Base-by-base conservation (phyloP, 1,140 invertebrate genomes). In the Eciton burchellii region DNA sequence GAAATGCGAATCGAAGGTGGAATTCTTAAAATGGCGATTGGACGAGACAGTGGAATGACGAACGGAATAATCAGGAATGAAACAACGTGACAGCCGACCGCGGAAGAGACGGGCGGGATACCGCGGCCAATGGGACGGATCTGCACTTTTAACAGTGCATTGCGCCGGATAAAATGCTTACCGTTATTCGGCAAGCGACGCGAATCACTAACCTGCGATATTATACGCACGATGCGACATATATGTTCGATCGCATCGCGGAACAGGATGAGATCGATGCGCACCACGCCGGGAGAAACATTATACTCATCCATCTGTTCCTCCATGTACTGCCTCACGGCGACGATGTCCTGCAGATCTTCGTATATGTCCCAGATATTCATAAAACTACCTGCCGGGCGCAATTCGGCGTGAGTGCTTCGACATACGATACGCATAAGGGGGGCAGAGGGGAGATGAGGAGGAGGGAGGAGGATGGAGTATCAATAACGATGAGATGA, bases 231-330 rank as follows among this genome's bases (percentile, higher is more conserved):
- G 72, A 97, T 97, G 82, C 97, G 95, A 73, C 96, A 96, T 65
- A 98, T 95, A 91, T 98, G 97, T 90, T 98, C 96, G 49, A 98
- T 96, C 2, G 97, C 97, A 91, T 98, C 97, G 71, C 95, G 95
- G 91, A 98, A 98, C 57, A 98, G 94, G 11, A 98, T 97, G 35
- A 98, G 92, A 91, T 98, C 96, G 95, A 98, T 96, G 83, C 95
- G 95, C 2, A 97, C 95, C 11, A 96, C 95, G 0, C 97, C 96
- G 0, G 96, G 96, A 16, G 95, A 95, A 26, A 95, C 94, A 92
- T 98, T 98, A 91, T 98, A 98, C 83, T 98, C 97, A 29, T 96
- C 95, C 93, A 98, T 94, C 90, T 96, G 95, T 5, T 94, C 94
- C 56, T 95, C 93, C 84, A 98, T 95, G 89, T 95, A 95, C 81